Percentiles rank a stretch among this genome's conserved stretches.
phyloP scores from a whole-genome alignment of 2,888 invertebrate species.

The Drosophila phalerata region DNA sequence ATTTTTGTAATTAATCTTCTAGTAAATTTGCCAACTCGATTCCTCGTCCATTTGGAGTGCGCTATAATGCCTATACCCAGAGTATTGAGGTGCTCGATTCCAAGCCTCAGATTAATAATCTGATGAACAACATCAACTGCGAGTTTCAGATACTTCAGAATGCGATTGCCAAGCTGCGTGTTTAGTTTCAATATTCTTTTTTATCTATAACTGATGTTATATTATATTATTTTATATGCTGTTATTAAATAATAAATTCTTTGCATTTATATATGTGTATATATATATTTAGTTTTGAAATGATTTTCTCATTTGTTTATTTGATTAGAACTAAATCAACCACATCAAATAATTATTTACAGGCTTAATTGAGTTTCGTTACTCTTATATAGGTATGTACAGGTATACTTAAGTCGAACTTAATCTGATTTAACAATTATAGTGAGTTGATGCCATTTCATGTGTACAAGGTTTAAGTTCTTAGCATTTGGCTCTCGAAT shows the following conservation, averaged over 20 bases:
- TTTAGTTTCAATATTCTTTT: conserved; percentile 56
- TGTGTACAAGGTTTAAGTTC: conserved; percentile 16
- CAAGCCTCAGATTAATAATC: conserved; percentile 93
- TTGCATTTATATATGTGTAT: background rate
- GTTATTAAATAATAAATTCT: conserved; percentile 29
- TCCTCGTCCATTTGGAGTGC: conserved; percentile 95
- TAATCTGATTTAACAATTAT: conserved; percentile 47
- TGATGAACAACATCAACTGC: conserved; percentile 92
- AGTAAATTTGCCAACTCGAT: conserved; percentile 97
- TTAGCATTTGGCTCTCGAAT: conserved; percentile 45
- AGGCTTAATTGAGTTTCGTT: conserved; percentile 37
- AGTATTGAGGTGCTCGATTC: conserved; percentile 97
- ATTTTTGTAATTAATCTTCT: too few relatives aligned
- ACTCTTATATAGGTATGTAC: conserved; percentile 70
- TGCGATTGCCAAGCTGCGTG: conserved; percentile 90
- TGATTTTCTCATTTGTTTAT: conserved; percentile 6
- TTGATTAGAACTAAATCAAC: conserved; percentile 4
- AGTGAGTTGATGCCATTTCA: conserved; percentile 34
- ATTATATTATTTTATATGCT: conserved; percentile 10
- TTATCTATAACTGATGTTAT: conserved; percentile 9
- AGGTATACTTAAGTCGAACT: conserved; percentile 21
- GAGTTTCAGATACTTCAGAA: conserved; percentile 93
- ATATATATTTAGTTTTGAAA: conserved; percentile 2
- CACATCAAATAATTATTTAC: conserved; percentile 21
- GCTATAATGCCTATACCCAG: conserved; percentile 98